phyloP scores from a whole-genome alignment of 2,113 vertebrate species.

The Hippoglossus stenolepis region DNA sequence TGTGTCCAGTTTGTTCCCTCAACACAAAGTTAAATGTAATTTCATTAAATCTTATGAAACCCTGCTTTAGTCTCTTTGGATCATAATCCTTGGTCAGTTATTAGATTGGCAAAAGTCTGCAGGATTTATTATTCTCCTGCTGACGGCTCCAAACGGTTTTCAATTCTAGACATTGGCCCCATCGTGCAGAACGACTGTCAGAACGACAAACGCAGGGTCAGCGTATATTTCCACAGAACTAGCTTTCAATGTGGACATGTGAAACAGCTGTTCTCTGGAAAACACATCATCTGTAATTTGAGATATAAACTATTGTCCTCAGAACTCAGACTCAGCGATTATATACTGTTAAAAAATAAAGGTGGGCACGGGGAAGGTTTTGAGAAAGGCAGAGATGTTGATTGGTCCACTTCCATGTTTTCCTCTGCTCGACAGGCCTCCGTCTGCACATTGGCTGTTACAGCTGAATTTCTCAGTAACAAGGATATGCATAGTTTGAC shows the following conservation, averaged over 20 bases:
- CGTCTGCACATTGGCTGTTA: not conserved
- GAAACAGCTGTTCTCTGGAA: conserved; percentile 43
- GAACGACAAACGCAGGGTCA: conserved; percentile 22
- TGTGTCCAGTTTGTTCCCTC: not conserved
- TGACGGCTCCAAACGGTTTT: not conserved
- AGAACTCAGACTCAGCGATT: not conserved
- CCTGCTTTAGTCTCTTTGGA: no score
- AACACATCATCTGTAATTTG: conserved; percentile 18
- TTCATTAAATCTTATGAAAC: not conserved
- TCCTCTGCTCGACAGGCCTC: not conserved
- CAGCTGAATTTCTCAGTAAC: conserved; percentile 3
- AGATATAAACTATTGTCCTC: not conserved
- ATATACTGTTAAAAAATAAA: not conserved
- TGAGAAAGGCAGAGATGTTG: not conserved
- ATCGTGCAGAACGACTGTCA: not conserved
- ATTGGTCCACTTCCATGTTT: conserved; percentile 2
- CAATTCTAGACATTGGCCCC: not conserved
- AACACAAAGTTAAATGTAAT: not conserved
- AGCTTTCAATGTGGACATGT: not conserved
- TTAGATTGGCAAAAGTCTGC: conserved; percentile 5
- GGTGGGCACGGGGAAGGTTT: not conserved
- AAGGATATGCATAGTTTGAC: conserved; percentile 21
- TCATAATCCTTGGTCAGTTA: no score
- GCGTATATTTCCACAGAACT: conserved; percentile 22
- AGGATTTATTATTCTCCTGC: not conserved